A percentile compares a stretch with the other conserved stretches of the same genome.
Conservation (phyloP, 2,797 vertebrate species). For the Sebastolobus altivelis region DNA sequence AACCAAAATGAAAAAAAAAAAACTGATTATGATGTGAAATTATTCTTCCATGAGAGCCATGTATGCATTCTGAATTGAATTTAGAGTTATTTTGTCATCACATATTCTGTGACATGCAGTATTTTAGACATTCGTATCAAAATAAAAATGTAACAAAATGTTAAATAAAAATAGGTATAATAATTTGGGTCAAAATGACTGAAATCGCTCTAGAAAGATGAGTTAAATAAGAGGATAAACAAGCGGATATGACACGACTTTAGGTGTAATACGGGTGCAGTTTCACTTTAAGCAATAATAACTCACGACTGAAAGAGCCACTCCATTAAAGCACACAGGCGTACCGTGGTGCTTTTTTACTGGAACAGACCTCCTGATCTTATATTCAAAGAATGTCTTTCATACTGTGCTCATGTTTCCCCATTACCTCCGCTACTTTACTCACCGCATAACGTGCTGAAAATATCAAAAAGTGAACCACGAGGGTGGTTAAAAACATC, state of each 20-base stretch:
- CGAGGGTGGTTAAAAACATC: neutral
- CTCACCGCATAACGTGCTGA: neutral
- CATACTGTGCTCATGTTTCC: neutral
- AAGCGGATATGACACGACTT: neutral
- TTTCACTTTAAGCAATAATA: neutral
- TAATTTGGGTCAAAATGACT: neutral
- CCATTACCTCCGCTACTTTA: neutral
- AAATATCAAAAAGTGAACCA: neutral
- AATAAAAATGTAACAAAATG: neutral
- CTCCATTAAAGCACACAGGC: neutral
- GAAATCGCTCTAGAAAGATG: neutral
- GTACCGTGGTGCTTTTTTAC: neutral
- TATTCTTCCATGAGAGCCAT: neutral
- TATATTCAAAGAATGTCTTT: neutral
- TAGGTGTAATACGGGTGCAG: neutral
- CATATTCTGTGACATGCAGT: neutral
- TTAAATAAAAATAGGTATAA: neutral
- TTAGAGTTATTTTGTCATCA: neutral
- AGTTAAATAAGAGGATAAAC: neutral
- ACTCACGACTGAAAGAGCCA: neutral
- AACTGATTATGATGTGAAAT: neutral
- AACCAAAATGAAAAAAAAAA: neutral
- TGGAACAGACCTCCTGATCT: slow-evolving; percentile 3
- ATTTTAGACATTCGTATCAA: neutral
- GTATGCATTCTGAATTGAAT: neutral